Evolutionary conservation across 23 tunicate species (phyloP).

Genomic region (Ascidia mentula): DNA sequence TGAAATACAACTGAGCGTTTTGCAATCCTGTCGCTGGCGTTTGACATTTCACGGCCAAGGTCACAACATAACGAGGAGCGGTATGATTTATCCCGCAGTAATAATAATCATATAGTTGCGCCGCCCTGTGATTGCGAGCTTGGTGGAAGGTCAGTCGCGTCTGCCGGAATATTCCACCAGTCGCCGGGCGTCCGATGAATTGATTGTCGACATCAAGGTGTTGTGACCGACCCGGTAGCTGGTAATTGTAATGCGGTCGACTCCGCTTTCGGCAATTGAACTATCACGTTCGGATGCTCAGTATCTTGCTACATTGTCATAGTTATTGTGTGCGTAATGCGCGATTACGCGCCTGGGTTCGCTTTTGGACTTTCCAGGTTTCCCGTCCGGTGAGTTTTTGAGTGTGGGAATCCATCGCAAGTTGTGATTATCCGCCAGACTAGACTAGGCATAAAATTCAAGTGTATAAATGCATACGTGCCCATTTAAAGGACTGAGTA

Average conservation of each 20-base stretch:
- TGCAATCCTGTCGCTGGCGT: too few species aligned
- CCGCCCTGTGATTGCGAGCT: conserved; percentile 1
- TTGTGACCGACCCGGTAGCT: not conserved
- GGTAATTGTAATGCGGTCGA: not conserved
- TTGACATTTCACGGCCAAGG: not conserved
- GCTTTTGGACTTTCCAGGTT: too few species aligned
- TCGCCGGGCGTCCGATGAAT: not conserved
- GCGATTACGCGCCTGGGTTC: too few species aligned
- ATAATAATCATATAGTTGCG: not conserved
- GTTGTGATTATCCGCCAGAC: conserved; percentile 7
- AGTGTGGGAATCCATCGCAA: conserved; percentile 3
- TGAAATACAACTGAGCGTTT: too few species aligned
- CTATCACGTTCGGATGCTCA: conserved; percentile 6
- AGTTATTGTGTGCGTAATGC: not conserved
- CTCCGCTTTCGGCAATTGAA: not conserved
- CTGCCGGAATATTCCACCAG: not conserved
- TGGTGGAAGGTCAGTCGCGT: not conserved
- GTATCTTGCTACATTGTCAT: not conserved
- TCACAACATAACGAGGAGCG: not conserved
- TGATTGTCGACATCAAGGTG: conserved; percentile 1
- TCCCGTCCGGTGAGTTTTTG: not conserved
- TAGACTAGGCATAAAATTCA: too few species aligned
- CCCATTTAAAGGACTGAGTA: too few species aligned
- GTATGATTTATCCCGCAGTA: conserved; percentile 7
- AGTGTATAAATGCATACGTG: too few species aligned